Percentiles rank a stretch among this genome's conserved stretches.
phyloP scores from a whole-genome alignment of 2,888 invertebrate species.

The Eucera pruinosa region DNA sequence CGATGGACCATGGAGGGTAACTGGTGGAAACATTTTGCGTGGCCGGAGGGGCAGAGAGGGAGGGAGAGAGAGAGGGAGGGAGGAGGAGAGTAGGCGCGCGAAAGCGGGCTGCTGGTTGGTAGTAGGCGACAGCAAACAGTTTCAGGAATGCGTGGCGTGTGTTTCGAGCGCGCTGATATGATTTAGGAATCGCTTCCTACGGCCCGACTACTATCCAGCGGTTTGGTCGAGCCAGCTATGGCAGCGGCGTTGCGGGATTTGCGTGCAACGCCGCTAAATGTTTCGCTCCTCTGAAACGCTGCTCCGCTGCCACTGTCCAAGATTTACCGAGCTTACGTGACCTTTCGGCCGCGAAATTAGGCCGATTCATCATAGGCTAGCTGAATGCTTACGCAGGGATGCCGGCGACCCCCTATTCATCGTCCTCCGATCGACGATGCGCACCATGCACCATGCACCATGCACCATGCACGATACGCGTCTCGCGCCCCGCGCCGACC shows the following conservation, averaged over 20 bases:
- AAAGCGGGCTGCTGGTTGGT: slow-evolving; percentile 39
- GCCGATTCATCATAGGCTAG: slow-evolving; percentile 78
- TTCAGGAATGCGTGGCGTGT: slow-evolving; percentile 76
- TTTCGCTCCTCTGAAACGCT: slow-evolving; percentile 54
- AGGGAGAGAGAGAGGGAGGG: neutral
- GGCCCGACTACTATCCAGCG: slow-evolving; percentile 16
- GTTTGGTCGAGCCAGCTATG: slow-evolving; percentile 5
- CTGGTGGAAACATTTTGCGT: slow-evolving; percentile 66
- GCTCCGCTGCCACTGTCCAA: slow-evolving; percentile 63
- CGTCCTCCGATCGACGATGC: slow-evolving; percentile 56
- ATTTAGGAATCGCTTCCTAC: slow-evolving; percentile 77
- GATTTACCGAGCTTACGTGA: slow-evolving; percentile 80
- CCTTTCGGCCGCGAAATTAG: slow-evolving; percentile 80
- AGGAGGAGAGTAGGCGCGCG: slow-evolving; percentile 13
- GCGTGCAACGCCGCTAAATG: slow-evolving; percentile 57
- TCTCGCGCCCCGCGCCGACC: too few species aligned
- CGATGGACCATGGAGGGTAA: slow-evolving; percentile 36
- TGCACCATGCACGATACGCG: too few species aligned
- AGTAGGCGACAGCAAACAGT: slow-evolving; percentile 66
- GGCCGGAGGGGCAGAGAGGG: slow-evolving; percentile 1
- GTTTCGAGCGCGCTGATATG: slow-evolving; percentile 78
- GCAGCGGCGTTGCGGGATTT: slow-evolving; percentile 57
- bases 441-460: slow-evolving; percentile 8
- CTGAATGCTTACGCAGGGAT: slow-evolving; percentile 63
- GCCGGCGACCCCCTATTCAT: slow-evolving; percentile 49